phyloP scores from a whole-genome alignment of 2,888 invertebrate genomes.

The Xylota segnis region DNA sequence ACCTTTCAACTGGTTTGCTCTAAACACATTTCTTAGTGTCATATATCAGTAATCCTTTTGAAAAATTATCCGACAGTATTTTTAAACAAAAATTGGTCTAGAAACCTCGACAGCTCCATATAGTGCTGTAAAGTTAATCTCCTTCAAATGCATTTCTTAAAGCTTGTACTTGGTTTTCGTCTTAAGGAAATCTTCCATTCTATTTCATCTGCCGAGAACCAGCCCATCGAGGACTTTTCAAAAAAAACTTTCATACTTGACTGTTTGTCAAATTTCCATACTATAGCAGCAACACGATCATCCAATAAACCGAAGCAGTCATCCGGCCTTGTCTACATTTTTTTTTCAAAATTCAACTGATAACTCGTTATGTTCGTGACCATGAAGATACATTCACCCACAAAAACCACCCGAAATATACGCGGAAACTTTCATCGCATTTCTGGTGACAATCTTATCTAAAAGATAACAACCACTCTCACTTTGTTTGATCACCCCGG shows the following conservation, averaged over 20 bases:
- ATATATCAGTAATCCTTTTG: too few species aligned
- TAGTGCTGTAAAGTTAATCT: too few species aligned
- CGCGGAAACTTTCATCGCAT: slow-evolving; percentile 29
- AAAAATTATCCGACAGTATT: too few species aligned
- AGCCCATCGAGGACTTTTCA: too few species aligned
- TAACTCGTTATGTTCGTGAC: slow-evolving; percentile 24
- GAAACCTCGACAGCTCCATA: too few species aligned
- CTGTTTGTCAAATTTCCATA: slow-evolving; percentile 12
- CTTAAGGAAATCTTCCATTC: too few species aligned
- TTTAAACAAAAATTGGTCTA: too few species aligned
- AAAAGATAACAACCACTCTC: slow-evolving; percentile 7
- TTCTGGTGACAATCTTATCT: slow-evolving; percentile 23
- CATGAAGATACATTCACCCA: slow-evolving; percentile 38
- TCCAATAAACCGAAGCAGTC: slow-evolving; percentile 11
- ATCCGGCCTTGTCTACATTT: slow-evolving; percentile 38
- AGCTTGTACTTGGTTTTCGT: too few species aligned
- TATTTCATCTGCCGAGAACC: too few species aligned
- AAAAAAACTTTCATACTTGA: not conserved
- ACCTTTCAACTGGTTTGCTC: too few species aligned
- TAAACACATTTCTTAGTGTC: too few species aligned
- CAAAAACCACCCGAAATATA: slow-evolving; percentile 17
- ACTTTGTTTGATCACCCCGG: not conserved
- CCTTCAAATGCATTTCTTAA: too few species aligned
- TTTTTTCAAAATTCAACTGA: not conserved
- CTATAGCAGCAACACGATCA: not conserved